These are phyloP conservation scores for Ceraclea dissimilis DNA, from an alignment of 2,888 invertebrate species.

Conservation along the genomic window DNA sequence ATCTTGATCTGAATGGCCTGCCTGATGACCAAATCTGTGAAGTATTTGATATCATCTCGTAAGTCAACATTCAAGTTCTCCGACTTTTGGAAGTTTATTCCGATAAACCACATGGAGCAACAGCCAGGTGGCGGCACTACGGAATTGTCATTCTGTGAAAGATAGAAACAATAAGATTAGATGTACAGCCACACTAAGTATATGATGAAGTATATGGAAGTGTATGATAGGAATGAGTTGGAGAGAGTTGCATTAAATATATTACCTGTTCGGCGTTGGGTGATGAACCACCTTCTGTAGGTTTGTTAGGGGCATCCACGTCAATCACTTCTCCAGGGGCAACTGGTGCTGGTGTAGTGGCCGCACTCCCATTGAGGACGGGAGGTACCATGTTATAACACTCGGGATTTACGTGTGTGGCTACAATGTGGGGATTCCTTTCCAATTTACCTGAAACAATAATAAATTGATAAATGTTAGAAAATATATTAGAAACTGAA, in stretches of 20 bases:
- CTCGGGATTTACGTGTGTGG: slow-evolving; percentile 95
- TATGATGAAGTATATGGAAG: no score
- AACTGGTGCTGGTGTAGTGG: background rate
- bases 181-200: background rate
- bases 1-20: slow-evolving; percentile 65
- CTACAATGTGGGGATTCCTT: slow-evolving; percentile 80
- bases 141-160: background rate
- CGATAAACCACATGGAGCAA: slow-evolving; percentile 97
- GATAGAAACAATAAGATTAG: background rate
- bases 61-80: slow-evolving; percentile 87
- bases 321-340: slow-evolving; percentile 9
- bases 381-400: slow-evolving; percentile 55
- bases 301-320: slow-evolving; percentile 4
- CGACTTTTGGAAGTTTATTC: slow-evolving; percentile 83
- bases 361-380: slow-evolving; percentile 34
- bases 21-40: slow-evolving; percentile 78
- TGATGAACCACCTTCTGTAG: background rate
- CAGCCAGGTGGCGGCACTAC: slow-evolving; percentile 32
- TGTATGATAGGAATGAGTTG: no score
- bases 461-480: background rate
- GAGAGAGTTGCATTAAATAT: no score
- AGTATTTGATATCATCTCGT: slow-evolving; percentile 85
- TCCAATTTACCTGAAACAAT: slow-evolving; percentile 66
- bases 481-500: background rate
- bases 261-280: background rate